Base-by-base conservation (phyloP, 2,113 vertebrate genomes). In the Tetraodon nigroviridis region DNA sequence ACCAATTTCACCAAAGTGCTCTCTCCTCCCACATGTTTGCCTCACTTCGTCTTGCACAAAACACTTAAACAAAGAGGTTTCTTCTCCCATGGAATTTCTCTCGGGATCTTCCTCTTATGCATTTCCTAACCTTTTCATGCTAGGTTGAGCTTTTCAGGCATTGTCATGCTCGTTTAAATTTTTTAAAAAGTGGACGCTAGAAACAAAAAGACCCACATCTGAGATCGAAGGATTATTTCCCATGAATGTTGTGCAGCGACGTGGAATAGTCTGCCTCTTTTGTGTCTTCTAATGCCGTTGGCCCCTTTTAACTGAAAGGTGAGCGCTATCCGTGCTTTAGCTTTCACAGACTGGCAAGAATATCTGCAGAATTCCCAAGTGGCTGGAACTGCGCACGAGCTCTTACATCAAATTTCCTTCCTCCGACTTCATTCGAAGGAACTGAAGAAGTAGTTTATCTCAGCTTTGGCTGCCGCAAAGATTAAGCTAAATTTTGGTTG, bases 81-180 rank as follows among this genome's bases (percentile, higher is more conserved):
- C 44, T 51, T 3, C 46, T 32, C 48, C 18, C 22, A 46, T 52
- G 41, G 69, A 42, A 44, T 64, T 62, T 75, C 64, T 82, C 70
- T 49, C 11, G 50, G 47, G 46, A 62, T 59, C 41, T 73, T 71
- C 56, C 71, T 85, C 79, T 50, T 72, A 72, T 78, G 64, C 64
- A 61, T 80, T 78, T 79, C 64, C 61, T 24, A 55, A 69, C 55
- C 75, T 84, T 37, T 87, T 88, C 83, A 90, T 78, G 80, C 71
- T 84, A 84, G 84, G 70, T 73, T 84, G 75, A 77, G 75, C 84
- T 86, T 89, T 79, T 79, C 70, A 81, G 79, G 62, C 78, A 84
- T 87, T 87, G 80, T 86, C 76, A 77, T 77, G 63, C 71, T 72
- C 67, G 80, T 87, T 87, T 88, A 88, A 88, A 90, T 86, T 84